Conservation (phyloP, 2,888 invertebrate species). For the Cerastoderma edule region DNA sequence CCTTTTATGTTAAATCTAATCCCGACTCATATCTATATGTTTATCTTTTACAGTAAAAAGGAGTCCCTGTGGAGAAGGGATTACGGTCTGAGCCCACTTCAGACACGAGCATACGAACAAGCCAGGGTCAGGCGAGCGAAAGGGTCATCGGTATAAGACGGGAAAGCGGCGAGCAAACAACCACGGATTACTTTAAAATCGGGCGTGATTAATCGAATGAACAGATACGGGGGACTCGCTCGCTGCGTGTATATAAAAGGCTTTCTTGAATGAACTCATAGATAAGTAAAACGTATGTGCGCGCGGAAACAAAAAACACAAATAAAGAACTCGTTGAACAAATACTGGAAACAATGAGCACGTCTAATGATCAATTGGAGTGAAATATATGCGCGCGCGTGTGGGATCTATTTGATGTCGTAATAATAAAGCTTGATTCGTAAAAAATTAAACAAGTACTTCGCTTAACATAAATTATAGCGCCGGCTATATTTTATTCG, state of each 20-base stretch:
- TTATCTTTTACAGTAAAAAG: not conserved
- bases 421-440: not conserved
- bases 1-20: too few relatives aligned
- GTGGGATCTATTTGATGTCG: not conserved
- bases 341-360: too few relatives aligned
- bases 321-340: too few relatives aligned
- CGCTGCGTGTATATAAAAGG: conserved; percentile 2
- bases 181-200: conserved; percentile 1
- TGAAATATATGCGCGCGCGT: not conserved
- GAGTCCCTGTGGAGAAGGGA: not conserved
- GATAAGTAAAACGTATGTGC: conserved; percentile 12
- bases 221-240: not conserved
- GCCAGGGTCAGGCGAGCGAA: too few relatives aligned
- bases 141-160: not conserved
- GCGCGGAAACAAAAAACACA: not conserved
- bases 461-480: not conserved
- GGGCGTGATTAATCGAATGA: not conserved
- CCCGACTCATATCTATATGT: too few relatives aligned
- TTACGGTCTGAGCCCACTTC: conserved; percentile 6
- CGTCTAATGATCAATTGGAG: too few relatives aligned
- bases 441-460: not conserved
- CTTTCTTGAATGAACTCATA: conserved; percentile 10
- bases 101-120: conserved; percentile 1
- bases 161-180: conserved; percentile 18
- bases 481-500: too few relatives aligned